Base-by-base conservation (phyloP, 1,140 invertebrate genomes). In the Euglossa dilemma region DNA sequence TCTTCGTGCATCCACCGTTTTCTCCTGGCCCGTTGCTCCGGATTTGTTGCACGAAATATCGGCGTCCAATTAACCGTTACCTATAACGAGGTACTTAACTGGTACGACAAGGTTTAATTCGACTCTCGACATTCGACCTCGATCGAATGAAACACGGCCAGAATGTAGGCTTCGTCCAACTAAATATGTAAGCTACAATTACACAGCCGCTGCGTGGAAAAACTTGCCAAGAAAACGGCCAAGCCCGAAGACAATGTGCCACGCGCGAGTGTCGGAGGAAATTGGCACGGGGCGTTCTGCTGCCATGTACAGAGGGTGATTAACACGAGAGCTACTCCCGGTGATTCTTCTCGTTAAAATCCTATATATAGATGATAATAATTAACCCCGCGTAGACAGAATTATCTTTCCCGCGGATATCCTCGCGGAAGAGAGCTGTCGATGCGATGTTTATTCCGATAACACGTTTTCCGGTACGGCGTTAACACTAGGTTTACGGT, bases 161-260 rank as follows among this genome's bases (percentile, higher is more conserved):
- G 70, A 72, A 72, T 72, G 9, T 72, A 72, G 70, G 50, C 25
- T 70, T 70, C 47, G 50, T 18, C 20, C n/a, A 20, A 54, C 47
- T 43, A 56, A 72, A 72, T 43, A 56, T 23, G 50, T 54, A 63
- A 25, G 20, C 23, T 56, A 28, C 20, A 23, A 56, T 72, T 72
- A 56, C 28, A 23, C 23, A 20, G 20, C 1, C 16, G 14, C 20
- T 52, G 23, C 36, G 36, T 36, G 18, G 50, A 72, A 54, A 72
- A 36, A 28, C 20, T 69, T 71, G 25, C 20, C 28, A 36, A 71
- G 28, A 6, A 36, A 23, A 54, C 50, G 50, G 36, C 36, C 36
- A 52, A 28, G 50, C 6, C 16, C 14, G 61, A 28, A 54, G 6
- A 54, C 20, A 57, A 57, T n/a, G 56, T 7, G 1, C 23, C 7